Evolutionary conservation across 1,140 invertebrate genomes (phyloP).

Genomic region (Linepithema humile): DNA sequence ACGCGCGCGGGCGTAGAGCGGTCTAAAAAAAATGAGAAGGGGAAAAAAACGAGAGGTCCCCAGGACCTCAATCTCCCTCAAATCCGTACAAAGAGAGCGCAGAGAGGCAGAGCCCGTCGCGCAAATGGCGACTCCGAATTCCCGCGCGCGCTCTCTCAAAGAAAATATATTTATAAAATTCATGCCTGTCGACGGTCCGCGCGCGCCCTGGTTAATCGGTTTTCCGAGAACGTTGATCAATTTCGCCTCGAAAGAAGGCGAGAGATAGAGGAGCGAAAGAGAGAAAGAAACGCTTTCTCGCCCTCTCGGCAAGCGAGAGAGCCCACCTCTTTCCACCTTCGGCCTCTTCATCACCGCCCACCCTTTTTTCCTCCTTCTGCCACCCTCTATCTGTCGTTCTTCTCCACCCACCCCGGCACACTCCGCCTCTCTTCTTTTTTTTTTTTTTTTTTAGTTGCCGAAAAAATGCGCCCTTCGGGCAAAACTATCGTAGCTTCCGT

Average conservation of each 20-base stretch:
- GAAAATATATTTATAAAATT: slow-evolving; percentile 74
- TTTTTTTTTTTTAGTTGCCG: slow-evolving; percentile 57
- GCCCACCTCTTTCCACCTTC: slow-evolving; percentile 38
- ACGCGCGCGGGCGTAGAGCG: slow-evolving; percentile 38
- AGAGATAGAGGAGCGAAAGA: slow-evolving; percentile 1
- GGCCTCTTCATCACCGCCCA: slow-evolving; percentile 65
- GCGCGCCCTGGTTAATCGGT: slow-evolving; percentile 66
- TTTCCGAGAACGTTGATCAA: slow-evolving; percentile 72
- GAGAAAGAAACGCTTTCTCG: slow-evolving; percentile 6
- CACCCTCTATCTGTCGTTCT: slow-evolving; percentile 39
- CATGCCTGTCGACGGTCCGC: slow-evolving; percentile 61
- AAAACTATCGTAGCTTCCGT: slow-evolving; percentile 68
- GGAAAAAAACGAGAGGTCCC: slow-evolving; percentile 32
- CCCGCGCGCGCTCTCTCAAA: slow-evolving; percentile 47
- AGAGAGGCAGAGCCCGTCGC: slow-evolving; percentile 21
- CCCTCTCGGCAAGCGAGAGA: slow-evolving; percentile 30
- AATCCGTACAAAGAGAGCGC: slow-evolving; percentile 52
- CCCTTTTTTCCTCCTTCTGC: slow-evolving; percentile 30
- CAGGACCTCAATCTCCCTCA: slow-evolving; percentile 53
- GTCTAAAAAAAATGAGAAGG: slow-evolving; percentile 11
- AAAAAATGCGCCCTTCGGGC: slow-evolving; percentile 71
- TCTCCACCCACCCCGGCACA: not conserved
- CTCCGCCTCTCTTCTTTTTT: not conserved
- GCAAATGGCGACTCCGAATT: slow-evolving; percentile 50
- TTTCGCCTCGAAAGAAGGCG: slow-evolving; percentile 62